Base-by-base conservation (phyloP, 2,113 vertebrate genomes). In the Leptodactylus fuscus region DNA sequence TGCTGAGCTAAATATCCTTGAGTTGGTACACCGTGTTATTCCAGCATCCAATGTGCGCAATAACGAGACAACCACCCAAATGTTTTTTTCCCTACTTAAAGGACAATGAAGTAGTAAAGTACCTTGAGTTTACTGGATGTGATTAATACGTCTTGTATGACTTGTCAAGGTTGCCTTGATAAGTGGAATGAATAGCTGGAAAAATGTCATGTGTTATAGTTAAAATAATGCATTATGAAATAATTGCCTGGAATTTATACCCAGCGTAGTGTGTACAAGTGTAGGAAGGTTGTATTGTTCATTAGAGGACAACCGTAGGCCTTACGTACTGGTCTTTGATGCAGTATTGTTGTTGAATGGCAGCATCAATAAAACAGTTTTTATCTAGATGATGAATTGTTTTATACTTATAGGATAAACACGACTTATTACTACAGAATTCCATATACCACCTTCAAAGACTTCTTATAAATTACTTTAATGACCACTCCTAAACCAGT, bases 201-300 rank as follows among this genome's bases (percentile, higher is more conserved):
- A 69, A 80, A 80, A 80, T 44, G 77, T 62, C 77, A 62, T 78
- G 75, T 55, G 75, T 12, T 0, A 5, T 2, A 2, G 34, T 6
- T 22, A 51, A 12, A 1, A 83, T 1, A 76, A 82, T 78, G 48
- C n/a, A 71, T 70, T 71, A 83, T 34, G 74, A 16, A 80, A 62
- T 80, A 62, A 80, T 49, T 80, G 77, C 36, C 36, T 18, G 55
- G 77, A 80, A 62, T 79, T 79, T 27, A 79, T 44, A 79, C 29
- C 2, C 22, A 24, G 22, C 15, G 51, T 11, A 24, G 32, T 55
- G 49, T 22, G 48, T 36, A 12, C 32, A 53, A 79, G 41, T 3
- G 32, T 22, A n/a, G 36, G 11, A 60, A 38, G n/a, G 12, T 13
- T 44, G 10, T 55, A 6, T 16, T 41, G 10, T 79, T n/a, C 34